phyloP scores from a whole-genome alignment of 2,888 invertebrate genomes.

The Lithophane semibrunnea region DNA sequence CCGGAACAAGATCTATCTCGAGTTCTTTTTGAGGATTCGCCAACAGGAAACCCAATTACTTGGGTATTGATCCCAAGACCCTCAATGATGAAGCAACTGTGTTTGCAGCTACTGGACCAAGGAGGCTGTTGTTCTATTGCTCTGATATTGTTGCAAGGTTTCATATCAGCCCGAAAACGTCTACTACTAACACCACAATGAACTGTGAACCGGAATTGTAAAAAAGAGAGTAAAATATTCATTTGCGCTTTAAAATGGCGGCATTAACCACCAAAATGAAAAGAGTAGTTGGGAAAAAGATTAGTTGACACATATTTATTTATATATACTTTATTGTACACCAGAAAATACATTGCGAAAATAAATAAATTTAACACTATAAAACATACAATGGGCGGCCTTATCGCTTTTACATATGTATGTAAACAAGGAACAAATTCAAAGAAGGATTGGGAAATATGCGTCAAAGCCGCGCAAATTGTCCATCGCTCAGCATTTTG shows the following conservation, averaged over 20 bases:
- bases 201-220: neutral
- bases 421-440: neutral
- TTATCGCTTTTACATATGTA: no score
- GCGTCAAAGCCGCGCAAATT: neutral
- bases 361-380: no score
- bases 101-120: neutral
- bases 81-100: conserved; percentile 30
- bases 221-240: neutral
- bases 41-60: conserved; percentile 44
- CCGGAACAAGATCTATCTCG: conserved; percentile 26
- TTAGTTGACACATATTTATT: neutral
- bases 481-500: neutral
- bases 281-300: neutral
- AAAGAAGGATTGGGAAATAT: neutral
- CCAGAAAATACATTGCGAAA: no score
- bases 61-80: conserved; percentile 38
- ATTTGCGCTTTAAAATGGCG: neutral
- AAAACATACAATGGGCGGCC: no score
- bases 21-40: conserved; percentile 42
- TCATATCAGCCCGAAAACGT: neutral
- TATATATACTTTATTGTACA: no score
- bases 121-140: neutral
- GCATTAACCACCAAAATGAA: neutral
- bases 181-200: neutral
- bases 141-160: neutral